phyloP scores from a whole-genome alignment of 2,113 vertebrate species.

The Eclectus roratus region DNA sequence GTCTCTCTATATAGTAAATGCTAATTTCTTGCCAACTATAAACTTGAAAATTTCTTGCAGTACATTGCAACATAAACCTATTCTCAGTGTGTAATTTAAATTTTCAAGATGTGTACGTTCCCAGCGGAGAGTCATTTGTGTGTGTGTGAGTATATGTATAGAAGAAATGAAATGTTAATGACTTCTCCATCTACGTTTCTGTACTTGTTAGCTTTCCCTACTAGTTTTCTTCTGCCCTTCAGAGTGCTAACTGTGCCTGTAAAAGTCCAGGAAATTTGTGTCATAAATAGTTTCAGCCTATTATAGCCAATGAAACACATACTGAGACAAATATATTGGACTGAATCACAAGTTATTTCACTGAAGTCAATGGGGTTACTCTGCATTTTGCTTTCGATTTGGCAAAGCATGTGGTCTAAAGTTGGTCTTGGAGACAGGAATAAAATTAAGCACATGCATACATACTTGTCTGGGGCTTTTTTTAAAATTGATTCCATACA shows the following conservation, averaged over 20 bases:
- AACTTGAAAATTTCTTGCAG: slow-evolving; percentile 50
- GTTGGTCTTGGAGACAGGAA: slow-evolving; percentile 23
- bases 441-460: slow-evolving; percentile 40
- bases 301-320: slow-evolving; percentile 61
- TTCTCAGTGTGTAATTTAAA: slow-evolving; percentile 37
- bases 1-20: slow-evolving; percentile 57
- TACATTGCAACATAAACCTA: slow-evolving; percentile 55
- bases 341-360: slow-evolving; percentile 41
- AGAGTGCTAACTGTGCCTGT: slow-evolving; percentile 47
- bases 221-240: slow-evolving; percentile 47
- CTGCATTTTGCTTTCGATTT: slow-evolving; percentile 45
- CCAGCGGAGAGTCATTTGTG: slow-evolving; percentile 39
- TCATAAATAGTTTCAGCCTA: slow-evolving; percentile 58
- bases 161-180: slow-evolving; percentile 65
- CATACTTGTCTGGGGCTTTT: slow-evolving; percentile 32
- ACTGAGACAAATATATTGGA: slow-evolving; percentile 53
- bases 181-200: slow-evolving; percentile 49
- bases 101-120: slow-evolving; percentile 40
- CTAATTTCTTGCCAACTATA: slow-evolving; percentile 60
- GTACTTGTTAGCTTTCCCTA: slow-evolving; percentile 49
- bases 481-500: slow-evolving; percentile 21
- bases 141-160: not conserved
- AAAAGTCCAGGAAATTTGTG: slow-evolving; percentile 55
- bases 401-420: slow-evolving; percentile 55
- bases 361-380: slow-evolving; percentile 53